phyloP scores from a whole-genome alignment of 2,888 invertebrate genomes.

The Quadroppia sp. region DNA sequence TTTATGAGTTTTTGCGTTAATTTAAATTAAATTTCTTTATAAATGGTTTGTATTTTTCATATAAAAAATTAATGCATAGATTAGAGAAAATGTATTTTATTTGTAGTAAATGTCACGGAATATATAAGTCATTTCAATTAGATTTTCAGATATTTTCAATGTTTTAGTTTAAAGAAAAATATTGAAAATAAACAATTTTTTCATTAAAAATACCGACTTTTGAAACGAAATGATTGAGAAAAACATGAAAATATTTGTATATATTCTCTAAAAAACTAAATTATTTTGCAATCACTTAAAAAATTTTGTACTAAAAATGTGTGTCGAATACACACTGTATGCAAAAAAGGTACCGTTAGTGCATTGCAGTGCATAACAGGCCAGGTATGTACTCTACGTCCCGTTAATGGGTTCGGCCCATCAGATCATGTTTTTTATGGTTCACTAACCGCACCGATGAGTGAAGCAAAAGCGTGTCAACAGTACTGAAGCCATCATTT shows the following conservation, averaged over 20 bases:
- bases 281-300: neutral
- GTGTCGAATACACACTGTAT: neutral
- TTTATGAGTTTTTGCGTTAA: too few species aligned
- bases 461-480: constrained; percentile 23
- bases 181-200: neutral
- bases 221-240: neutral
- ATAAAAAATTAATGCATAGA: too few species aligned
- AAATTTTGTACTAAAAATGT: neutral
- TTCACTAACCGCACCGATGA: constrained; percentile 31
- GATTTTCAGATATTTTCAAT: too few species aligned
- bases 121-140: too few species aligned
- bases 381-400: neutral
- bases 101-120: too few species aligned
- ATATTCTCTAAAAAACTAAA: neutral
- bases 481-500: constrained; percentile 23
- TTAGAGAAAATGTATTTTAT: too few species aligned
- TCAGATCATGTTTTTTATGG: constrained; percentile 34
- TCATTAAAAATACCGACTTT: neutral
- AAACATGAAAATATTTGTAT: neutral
- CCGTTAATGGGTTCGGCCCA: constrained; percentile 33
- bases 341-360: neutral
- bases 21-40: too few species aligned
- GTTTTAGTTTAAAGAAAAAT: neutral
- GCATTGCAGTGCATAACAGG: neutral
- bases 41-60: too few species aligned